A percentile compares a stretch with the other conserved stretches of the same genome.
These are phyloP conservation scores for Perccottus glenii DNA, from an alignment of 2,113 vertebrate genomes.

Conservation along the genomic window DNA sequence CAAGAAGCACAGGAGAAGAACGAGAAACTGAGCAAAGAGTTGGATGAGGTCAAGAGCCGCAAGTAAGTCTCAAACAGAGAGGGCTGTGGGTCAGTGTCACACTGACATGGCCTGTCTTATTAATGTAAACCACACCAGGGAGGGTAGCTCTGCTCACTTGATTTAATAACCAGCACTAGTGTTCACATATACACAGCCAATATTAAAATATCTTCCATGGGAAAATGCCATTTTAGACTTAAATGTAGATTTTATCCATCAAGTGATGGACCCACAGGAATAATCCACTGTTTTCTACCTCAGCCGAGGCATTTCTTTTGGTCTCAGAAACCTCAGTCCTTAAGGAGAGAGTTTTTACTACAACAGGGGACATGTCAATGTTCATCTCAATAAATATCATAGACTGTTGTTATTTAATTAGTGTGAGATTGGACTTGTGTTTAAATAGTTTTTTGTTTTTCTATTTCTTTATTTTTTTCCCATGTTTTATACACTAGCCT, in stretches of 20 bases:
- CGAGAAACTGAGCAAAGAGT: slow-evolving; percentile 91
- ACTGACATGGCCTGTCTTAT: slow-evolving; percentile 13
- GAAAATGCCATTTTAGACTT: background rate
- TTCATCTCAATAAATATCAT: no score
- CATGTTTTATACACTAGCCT: no score
- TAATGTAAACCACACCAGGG: slow-evolving; percentile 19
- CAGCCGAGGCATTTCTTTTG: no score
- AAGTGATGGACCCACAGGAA: no score
- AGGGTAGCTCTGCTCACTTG: slow-evolving; percentile 6
- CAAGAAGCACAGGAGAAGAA: slow-evolving; percentile 92
- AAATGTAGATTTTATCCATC: background rate
- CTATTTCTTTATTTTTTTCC: no score
- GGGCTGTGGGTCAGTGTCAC: background rate
- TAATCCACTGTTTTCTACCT: no score
- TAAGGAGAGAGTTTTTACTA: no score
- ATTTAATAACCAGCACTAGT: background rate
- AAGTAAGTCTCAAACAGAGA: slow-evolving; percentile 81
- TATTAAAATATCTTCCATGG: background rate
- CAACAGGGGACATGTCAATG: no score
- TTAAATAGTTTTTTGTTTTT: no score
- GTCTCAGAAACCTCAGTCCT: no score
- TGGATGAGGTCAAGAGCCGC: slow-evolving; percentile 93
- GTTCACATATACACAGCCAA: background rate
- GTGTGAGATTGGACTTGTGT: no score
- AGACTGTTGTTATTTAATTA: no score